Conservation (phyloP, 2,888 invertebrate genomes). For the Eupithecia dodoneata region DNA sequence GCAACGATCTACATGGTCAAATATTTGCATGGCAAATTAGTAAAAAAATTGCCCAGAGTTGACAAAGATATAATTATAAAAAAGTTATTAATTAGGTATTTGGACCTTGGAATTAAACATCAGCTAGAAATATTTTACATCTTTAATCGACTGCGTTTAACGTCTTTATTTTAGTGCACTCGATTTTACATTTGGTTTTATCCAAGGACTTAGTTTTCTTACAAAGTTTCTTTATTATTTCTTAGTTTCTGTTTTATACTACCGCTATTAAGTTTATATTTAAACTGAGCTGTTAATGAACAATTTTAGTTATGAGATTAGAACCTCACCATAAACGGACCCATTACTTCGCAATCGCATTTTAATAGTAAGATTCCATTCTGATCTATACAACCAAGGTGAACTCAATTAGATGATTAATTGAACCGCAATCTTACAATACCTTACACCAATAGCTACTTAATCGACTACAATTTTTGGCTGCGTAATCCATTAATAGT, state of each 20-base stretch:
- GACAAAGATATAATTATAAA: background rate
- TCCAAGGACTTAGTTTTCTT: background rate
- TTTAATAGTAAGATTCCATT: slow-evolving; percentile 13
- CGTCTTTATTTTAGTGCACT: background rate
- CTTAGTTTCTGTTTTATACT: background rate
- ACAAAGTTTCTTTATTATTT: background rate
- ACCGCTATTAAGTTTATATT: background rate
- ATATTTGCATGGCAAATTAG: background rate
- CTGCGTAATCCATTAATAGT: background rate
- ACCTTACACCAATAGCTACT: background rate
- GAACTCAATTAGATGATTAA: slow-evolving; percentile 30
- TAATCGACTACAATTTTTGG: background rate
- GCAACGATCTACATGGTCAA: background rate
- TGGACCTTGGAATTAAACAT: background rate
- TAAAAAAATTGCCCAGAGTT: background rate
- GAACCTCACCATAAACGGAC: slow-evolving; percentile 21
- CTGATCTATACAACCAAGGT: slow-evolving; percentile 31
- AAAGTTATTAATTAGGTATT: background rate
- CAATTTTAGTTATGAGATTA: background rate
- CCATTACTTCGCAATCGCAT: slow-evolving; percentile 26
- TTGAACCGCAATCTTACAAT: slow-evolving; percentile 27
- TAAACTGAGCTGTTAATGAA: background rate
- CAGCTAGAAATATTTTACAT: background rate
- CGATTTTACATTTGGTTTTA: background rate
- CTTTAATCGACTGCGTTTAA: background rate